Base-by-base conservation (phyloP, 2,888 invertebrate genomes). In the Subacronicta megacephala region DNA sequence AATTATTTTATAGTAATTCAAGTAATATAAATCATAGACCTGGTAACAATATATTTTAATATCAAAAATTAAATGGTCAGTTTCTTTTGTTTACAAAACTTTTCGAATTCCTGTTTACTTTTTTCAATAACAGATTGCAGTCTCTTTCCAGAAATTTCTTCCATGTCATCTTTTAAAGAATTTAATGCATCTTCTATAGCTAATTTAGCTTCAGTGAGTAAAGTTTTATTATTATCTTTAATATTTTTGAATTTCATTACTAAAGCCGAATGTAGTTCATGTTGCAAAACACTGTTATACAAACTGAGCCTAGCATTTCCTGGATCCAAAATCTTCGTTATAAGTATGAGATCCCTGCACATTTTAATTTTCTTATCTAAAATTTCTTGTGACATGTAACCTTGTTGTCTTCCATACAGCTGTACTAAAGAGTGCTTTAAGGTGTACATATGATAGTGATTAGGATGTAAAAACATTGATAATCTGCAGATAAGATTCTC, bases 361-460 rank as follows among this genome's bases (percentile, higher is more conserved):
- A 97, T 95, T 63, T 95, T 94, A 2, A 95, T 90, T 86, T 98
- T 97, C 68, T 95, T 95, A 9, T 95, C 93, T 47, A 96, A 84
- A 47, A 95, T 92, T 44, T 96, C 95, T 47, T 95, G 95, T 2
- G 95, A 94, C 35, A 96, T 90, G 67, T 95, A 95, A 18, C 95
- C 96, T 37, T 94, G 90, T 62, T 96, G 96, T 65, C 96, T 95
- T 7, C 97, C 97, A 81, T 97, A 97, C 45, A 98, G 84, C 82
- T 98, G 98, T 47, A 98, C 94, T 26, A 98, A 89, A 0, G 97
- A 97, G 87, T 98, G 98, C 75, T 97, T 97, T 7, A 98, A 95
- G 0, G 97, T 96, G 78, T 97, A 97, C 68, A 97, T 94, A 75
- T 97, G 97, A 83, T 97, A 98, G 88, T 98, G 98, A 81, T 97